These are phyloP conservation scores for Drosophila fulvimacula DNA, from an alignment of 2,888 invertebrate genomes.

Conservation along the genomic window DNA sequence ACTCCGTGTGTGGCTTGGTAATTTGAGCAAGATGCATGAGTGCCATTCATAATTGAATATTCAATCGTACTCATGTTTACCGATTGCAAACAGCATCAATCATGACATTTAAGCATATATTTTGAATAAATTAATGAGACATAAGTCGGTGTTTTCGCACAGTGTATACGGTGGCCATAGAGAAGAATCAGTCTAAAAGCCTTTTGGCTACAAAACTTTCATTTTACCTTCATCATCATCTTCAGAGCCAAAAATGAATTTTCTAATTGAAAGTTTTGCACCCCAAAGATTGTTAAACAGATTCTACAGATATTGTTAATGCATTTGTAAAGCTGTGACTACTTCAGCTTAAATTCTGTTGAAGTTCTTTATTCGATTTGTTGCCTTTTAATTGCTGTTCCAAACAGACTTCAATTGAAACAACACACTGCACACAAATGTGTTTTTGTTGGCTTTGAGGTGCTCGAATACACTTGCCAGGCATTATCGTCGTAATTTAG, in stretches of 20 bases:
- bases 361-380: neutral
- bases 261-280: no score
- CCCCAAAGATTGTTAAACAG: neutral
- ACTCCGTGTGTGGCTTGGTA: conserved; percentile 22
- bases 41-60: conserved; percentile 42
- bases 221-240: neutral
- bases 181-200: neutral
- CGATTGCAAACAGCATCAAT: conserved; percentile 34
- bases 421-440: conserved; percentile 1
- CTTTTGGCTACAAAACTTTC: neutral
- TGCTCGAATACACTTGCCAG: conserved; percentile 31
- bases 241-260: neutral
- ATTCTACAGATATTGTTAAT: neutral
- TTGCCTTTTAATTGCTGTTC: neutral
- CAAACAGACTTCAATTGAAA: conserved; percentile 5
- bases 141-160: neutral
- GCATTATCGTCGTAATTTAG: conserved; percentile 22
- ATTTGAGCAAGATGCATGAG: conserved; percentile 59
- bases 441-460: neutral
- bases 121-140: conserved; percentile 12
- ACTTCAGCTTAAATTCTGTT: neutral
- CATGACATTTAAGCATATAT: conserved; percentile 10
- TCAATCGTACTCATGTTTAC: conserved; percentile 23
- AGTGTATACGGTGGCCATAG: neutral
- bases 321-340: neutral